Base-by-base conservation (phyloP, 2,888 invertebrate species). In the Danaus chrysippus region DNA sequence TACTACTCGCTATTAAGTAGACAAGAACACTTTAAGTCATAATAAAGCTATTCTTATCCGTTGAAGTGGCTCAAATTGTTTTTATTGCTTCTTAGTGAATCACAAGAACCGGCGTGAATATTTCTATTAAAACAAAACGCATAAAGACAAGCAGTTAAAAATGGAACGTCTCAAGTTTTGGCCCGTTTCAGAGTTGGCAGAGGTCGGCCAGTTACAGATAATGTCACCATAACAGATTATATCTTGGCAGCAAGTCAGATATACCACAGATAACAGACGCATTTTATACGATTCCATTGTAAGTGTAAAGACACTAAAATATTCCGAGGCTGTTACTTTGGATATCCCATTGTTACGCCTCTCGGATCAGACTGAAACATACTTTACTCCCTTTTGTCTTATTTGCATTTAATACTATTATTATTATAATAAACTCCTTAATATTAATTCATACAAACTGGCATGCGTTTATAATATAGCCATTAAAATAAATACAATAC, bases 211-310 rank as follows among this genome's bases (percentile, higher is more conserved):
- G 73, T 68, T 82, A 77, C 76, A 81, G 86, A 87, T 87, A 87
- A 87, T 85, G 87, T 87, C 86, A 84, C 87, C 87, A 87, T 87
- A 87, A 87, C 87, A 87, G 89, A 89, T 89, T 88, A 89, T 86
- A 82, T 86, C 86, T 89, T 89, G 88, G 89, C 89, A 88, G 79
- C 75, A 71, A 76, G 71, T 74, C 76, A 71, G 73, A 74, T 71
- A 76, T 69, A 73, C 74, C 74, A 72, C 75, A 74, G 77, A 76
- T 76, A 79, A 79, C 78, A 77, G 75, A 77, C 74, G 79, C 66
- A 63, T 65, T 80, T 81, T 82, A 82, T 80, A 79, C 75, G 73
- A 76, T 71, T 73, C 73, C 71, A 76, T 78, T 79, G 73, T 79
- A 57, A 64, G 59, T 64, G 60, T 63, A 64, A 70, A 60, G 65